Base-by-base conservation (phyloP, 1,140 invertebrate species). In the Drosophila lowei region DNA sequence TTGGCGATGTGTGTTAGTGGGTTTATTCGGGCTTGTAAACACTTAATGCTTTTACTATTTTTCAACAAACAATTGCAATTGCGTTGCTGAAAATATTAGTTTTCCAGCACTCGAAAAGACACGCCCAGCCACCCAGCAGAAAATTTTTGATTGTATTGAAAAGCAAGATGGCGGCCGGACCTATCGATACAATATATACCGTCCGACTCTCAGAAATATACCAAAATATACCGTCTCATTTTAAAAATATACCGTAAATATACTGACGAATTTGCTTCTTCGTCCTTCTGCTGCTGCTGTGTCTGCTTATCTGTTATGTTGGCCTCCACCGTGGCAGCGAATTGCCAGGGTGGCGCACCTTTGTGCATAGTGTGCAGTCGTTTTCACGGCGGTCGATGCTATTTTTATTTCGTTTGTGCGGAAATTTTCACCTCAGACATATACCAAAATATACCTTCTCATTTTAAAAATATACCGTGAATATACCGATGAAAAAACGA, bases 241-340 rank as follows among this genome's bases (percentile, higher is more conserved):
- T 18, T 18, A 18, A 18, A 18, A 18, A 18, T 18, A 18, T 18
- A 18, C 18, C 2, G 1, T 1, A 18, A 18, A 18, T 18, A 18
- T 2, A 18, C 18, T 18, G 18, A 18, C 18, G 2, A 18, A 18
- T 18, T 18, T 42, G 43, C 23, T 11, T 44, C 49, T 3, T 28
- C 18, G 41, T 30, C 21, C 23, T 48, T 18, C 44, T 54, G 30
- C 28, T 28, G 25, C 18, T 34, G 13, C 55, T 23, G 28, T 28
- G 16, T 13, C 25, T 23, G 34, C 44, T 23, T 34, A 23, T n/a
- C 42, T 23, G 54, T 16, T 72, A 64, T 59, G 72, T 60, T 98
- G 92, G 94, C 85, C 83, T 23, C 38, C 15, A 25, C 30, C 47
- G 34, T 60, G 57, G 57, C 56, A 54, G 34, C 38, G 21, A 62